Evolutionary conservation across 2,113 vertebrate genomes (phyloP).

Genomic region (Myotis davidii): DNA sequence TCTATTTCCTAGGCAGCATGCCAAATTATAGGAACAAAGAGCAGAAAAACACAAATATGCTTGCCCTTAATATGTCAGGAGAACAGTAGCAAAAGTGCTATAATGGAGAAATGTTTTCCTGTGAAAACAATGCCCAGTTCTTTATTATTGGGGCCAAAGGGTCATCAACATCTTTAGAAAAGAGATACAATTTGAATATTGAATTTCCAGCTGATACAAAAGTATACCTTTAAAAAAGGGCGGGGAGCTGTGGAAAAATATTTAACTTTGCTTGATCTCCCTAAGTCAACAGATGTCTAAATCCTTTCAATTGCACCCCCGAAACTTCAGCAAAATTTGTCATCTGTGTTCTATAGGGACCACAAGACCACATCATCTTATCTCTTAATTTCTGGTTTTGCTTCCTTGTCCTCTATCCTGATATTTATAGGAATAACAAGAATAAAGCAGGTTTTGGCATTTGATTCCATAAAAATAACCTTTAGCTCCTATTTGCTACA

Average conservation of each 20-base stretch:
- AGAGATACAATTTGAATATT: not conserved
- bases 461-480: not conserved
- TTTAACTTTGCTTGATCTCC: not conserved
- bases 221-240: not conserved
- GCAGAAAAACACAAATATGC: not conserved
- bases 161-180: not conserved
- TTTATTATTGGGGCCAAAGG: not conserved
- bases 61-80: not conserved
- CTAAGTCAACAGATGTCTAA: not conserved
- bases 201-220: not conserved
- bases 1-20: not conserved
- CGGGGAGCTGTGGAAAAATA: not conserved
- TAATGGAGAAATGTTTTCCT: not conserved
- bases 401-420: not conserved
- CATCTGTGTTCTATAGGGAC: not conserved
- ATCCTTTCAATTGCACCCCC: not conserved
- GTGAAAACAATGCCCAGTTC: not conserved
- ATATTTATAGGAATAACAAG: not conserved
- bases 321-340: not conserved
- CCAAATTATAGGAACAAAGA: not conserved
- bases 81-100: accelerated
- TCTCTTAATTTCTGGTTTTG: not conserved
- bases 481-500: not conserved
- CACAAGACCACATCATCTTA: not conserved
- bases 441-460: not conserved